Base-by-base conservation (phyloP, 1,140 invertebrate genomes). In the Telenomus remus region DNA sequence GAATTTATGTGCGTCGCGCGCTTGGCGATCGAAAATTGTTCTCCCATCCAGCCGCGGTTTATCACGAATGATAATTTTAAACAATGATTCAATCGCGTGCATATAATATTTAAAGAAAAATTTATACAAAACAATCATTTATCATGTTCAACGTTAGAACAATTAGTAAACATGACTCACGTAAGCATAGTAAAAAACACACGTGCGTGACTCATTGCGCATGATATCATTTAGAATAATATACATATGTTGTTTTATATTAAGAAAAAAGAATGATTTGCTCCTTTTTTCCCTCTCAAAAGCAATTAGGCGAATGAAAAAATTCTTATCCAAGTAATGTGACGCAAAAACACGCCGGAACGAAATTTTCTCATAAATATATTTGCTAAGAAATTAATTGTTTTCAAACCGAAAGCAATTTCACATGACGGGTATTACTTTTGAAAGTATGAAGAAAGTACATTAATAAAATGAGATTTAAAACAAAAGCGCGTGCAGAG, bases 71-170 rank as follows among this genome's bases (percentile, higher is more conserved):
- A 51, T 63, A 63, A 74, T 47, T 68, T 68, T 50, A 68, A 68
- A 68, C 63, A 63, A 74, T 74, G 63, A 74, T 68, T 63, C 42
- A 74, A 68, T 66, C 63, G 51, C 27, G 57, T 9, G 37, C 12
- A 48, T 63, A 65, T 61, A 61, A 74, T 61, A 61, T 57, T 55
- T 63, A 57, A 61, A 63, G 56, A 61, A 68, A 66, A 74, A 61
- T 68, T 74, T 63, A 74, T 57, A 63, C 56, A 73, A 68, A 56
- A 68, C 51, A 63, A 51, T 63, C 63, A 74, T 74, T 74, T 63
- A 68, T 74, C 71, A 63, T 68, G 56, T 68, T 74, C 57, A 66
- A 27, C 63, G 56, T 42, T 68, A 56, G 63, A 63, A 74, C 60
- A 74, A 68, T 74, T 68, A 74, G 66, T 63, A 68, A 50, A 56